Conservation (phyloP, 1,140 invertebrate species). For the Polypedilum vanderplanki region DNA sequence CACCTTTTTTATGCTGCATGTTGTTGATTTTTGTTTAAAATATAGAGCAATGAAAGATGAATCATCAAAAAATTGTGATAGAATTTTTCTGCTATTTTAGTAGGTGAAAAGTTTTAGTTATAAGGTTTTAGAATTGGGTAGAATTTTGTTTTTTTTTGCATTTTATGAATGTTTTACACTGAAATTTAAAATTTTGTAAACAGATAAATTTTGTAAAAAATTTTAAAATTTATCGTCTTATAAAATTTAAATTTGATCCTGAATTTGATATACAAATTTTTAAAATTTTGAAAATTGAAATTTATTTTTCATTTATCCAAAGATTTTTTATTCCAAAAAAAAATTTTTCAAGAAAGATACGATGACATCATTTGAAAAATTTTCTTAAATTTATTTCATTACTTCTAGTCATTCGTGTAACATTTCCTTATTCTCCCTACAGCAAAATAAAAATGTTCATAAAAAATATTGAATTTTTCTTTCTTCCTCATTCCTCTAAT, state of each 20-base stretch:
- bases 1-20: neutral
- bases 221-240: too few species aligned
- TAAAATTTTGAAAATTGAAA: too few species aligned
- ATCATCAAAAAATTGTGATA: neutral
- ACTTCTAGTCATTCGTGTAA: neutral
- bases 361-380: neutral
- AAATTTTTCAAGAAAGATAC: too few species aligned
- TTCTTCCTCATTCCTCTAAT: neutral
- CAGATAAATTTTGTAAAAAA: too few species aligned
- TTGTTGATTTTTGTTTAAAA: neutral
- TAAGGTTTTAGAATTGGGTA: too few species aligned
- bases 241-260: too few species aligned
- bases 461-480: neutral
- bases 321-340: too few species aligned
- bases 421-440: neutral
- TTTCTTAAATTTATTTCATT: neutral
- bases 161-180: neutral
- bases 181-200: too few species aligned
- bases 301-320: too few species aligned
- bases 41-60: neutral
- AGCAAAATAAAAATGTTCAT: neutral
- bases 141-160: neutral
- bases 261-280: too few species aligned
- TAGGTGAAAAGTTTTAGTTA: neutral
- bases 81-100: neutral